phyloP scores from a whole-genome alignment of 2,797 vertebrate species.

The Xenopus petersii region DNA sequence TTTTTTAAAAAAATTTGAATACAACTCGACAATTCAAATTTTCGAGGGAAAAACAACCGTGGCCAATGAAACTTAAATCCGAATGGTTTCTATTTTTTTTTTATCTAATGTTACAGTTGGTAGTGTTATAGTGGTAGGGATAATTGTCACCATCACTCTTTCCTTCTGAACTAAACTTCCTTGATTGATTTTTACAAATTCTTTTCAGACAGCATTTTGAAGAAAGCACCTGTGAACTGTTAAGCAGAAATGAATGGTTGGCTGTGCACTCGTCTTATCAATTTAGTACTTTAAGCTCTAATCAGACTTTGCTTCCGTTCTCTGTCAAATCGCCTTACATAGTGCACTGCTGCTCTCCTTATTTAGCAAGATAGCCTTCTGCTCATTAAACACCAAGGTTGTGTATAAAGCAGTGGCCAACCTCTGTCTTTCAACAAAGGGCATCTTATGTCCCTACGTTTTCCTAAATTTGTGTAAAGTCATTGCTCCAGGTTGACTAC shows the following conservation, averaged over 20 bases:
- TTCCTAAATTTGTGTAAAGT: not conserved
- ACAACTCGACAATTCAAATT: too few species aligned
- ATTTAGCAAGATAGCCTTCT: constrained; percentile 9
- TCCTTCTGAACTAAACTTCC: not conserved
- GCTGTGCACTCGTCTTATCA: constrained; percentile 16
- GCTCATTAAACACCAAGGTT: constrained; percentile 3
- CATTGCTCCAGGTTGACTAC: not conserved
- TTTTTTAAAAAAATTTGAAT: too few species aligned
- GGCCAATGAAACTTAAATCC: too few species aligned
- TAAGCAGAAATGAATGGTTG: constrained; percentile 14
- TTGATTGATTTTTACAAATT: not conserved
- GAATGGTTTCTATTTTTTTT: too few species aligned
- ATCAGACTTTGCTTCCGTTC: constrained; percentile 7
- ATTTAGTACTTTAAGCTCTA: constrained; percentile 5
- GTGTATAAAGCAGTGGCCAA: not conserved
- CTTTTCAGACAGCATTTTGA: not conserved
- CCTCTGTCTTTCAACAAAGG: not conserved
- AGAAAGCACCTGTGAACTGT: constrained; percentile 16
- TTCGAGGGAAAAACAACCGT: too few species aligned
- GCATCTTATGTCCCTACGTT: not conserved
- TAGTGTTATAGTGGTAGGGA: too few species aligned
- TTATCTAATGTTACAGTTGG: not conserved
- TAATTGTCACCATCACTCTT: not conserved
- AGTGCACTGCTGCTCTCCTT: constrained; percentile 1
- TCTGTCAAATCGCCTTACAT: not conserved